Percentiles rank a stretch among this genome's conserved stretches.
phyloP scores from a whole-genome alignment of 1,140 invertebrate genomes.

The Venturia canescens region DNA sequence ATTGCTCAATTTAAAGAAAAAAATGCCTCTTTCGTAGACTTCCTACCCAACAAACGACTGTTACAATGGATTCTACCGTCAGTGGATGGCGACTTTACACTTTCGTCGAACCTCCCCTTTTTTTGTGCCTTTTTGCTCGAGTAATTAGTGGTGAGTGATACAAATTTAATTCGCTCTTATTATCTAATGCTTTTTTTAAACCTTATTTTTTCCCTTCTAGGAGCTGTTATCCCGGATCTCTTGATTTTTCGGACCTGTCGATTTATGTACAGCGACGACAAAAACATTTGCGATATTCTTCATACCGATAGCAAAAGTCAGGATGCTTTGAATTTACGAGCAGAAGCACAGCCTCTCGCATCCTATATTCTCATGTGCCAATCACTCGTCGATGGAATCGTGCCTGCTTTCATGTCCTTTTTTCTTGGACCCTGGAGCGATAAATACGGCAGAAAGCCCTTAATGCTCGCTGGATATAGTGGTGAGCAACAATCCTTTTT shows the following conservation, averaged over 20 bases:
- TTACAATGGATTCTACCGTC: constrained; percentile 51
- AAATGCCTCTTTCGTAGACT: not conserved
- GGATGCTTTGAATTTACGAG: constrained; percentile 78
- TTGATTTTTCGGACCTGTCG: constrained; percentile 78
- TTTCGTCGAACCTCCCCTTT: constrained; percentile 60
- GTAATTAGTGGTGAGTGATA: constrained; percentile 61
- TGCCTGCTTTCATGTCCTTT: constrained; percentile 80
- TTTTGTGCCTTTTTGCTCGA: constrained; percentile 56
- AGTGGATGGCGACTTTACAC: constrained; percentile 60
- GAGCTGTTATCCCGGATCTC: constrained; percentile 77
- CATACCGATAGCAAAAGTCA: constrained; percentile 75
- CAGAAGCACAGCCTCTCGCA: constrained; percentile 80
- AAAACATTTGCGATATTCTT: constrained; percentile 71
- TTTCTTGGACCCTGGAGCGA: constrained; percentile 87
- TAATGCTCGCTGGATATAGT: constrained; percentile 78
- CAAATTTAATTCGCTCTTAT: constrained; percentile 32
- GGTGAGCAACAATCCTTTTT: constrained; percentile 72
- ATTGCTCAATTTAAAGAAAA: too few relatives aligned
- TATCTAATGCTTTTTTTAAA: constrained; percentile 51
- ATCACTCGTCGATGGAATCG: constrained; percentile 80
- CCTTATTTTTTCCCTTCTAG: too few relatives aligned
- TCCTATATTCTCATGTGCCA: constrained; percentile 79
- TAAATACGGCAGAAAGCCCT: constrained; percentile 83
- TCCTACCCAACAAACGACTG: not conserved
- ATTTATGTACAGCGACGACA: constrained; percentile 69